Base-by-base conservation (phyloP, 2,888 invertebrate species). In the Ypsolopha sequella region DNA sequence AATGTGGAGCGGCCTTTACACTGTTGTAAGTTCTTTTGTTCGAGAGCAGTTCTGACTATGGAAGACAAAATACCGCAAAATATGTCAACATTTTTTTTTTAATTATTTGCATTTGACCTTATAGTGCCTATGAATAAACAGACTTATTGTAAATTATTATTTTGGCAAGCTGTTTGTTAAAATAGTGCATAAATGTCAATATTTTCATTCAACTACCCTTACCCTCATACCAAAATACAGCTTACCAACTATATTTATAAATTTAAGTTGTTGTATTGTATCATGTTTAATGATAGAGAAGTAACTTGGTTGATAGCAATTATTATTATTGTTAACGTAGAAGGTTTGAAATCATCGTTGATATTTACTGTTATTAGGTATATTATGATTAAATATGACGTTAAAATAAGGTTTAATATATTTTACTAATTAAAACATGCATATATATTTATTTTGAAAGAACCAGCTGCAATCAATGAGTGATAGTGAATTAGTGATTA, bases 141-240 rank as follows among this genome's bases (percentile, higher is more conserved):
- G 24, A 24, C 24, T 4, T 24, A n/a, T n/a, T n/a, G n/a, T n/a
- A 24, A 24, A 24, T 24, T 24, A 24, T 24, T 3, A 24, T 24
- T 24, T 24, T 4, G 2, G 24, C 24, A 24, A 24, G 4, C 24
- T 24, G 24, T 24, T 24, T 24, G 24, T 24, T 24, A 24, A 24
- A 24, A 24, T 24, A 2, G 24, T 24, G 4, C 2, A 24, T 24
- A 24, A 24, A 24, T 24, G 24, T 3, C 24, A 24, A 24, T 24
- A 24, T 24, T 24, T 24, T 24, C 24, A 24, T 24, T 24, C 24
- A 24, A 24, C 2, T 24, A 24, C 24, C 84, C 82, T 86, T 85
- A 85, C 80, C 77, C 80, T 76, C 76, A 86, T 85, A 86, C 86
- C 86, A 86, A 86, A 86, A 80, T 79, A 85, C 86, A 80, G 81